Evolutionary conservation across 2,113 vertebrate species (phyloP).

Genomic region (Sturnus vulgaris): DNA sequence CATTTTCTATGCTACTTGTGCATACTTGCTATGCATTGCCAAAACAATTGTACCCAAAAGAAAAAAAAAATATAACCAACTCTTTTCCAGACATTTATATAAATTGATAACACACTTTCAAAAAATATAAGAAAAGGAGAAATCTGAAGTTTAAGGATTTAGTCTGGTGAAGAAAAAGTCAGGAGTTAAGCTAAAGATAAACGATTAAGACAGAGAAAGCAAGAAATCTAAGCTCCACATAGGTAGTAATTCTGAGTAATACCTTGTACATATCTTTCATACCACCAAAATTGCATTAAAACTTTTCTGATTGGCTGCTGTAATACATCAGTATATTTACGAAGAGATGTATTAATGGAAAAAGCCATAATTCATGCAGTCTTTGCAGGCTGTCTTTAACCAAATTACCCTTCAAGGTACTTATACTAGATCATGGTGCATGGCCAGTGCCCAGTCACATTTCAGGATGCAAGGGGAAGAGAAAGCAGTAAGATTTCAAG

Average conservation of each 20-base stretch:
- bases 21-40: fast-evolving
- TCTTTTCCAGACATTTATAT: neutral
- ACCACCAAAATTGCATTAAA: neutral
- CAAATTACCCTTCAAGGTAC: neutral
- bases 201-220: neutral
- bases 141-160: neutral
- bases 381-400: neutral
- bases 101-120: neutral
- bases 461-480: neutral
- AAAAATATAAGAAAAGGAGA: neutral
- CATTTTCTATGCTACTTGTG: neutral
- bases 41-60: neutral
- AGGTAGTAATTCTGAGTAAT: neutral
- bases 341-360: neutral
- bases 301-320: neutral
- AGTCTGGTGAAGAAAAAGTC: neutral
- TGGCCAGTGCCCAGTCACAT: neutral
- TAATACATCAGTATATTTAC: neutral
- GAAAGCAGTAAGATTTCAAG: neutral
- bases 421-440: neutral
- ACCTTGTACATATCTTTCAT: neutral
- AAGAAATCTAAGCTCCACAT: neutral
- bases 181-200: neutral
- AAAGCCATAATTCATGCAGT: neutral
- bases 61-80: neutral